phyloP scores from a whole-genome alignment of 2,797 vertebrate genomes.

The Cetoscarus ocellatus region DNA sequence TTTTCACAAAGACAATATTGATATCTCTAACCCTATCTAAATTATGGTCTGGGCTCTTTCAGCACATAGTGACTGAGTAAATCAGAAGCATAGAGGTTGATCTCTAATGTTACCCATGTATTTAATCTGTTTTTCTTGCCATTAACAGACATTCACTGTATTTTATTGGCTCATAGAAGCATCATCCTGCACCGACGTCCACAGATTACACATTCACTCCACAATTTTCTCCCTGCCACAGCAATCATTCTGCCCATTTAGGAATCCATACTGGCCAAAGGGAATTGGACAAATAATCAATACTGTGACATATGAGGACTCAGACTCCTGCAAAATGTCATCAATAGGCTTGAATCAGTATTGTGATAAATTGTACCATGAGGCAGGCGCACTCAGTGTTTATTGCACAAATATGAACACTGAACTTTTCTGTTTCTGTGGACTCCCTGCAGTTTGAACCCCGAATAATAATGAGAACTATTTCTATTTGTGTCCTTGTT shows the following conservation, averaged over 20 bases:
- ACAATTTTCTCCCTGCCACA: slow-evolving; percentile 32
- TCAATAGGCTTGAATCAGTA: slow-evolving; percentile 21
- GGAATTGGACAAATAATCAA: slow-evolving; percentile 48
- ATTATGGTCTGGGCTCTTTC: slow-evolving; percentile 33
- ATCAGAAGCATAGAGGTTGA: slow-evolving; percentile 2
- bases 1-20: slow-evolving; percentile 10
- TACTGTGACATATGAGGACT: slow-evolving; percentile 25
- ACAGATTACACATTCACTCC: slow-evolving; percentile 11
- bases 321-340: slow-evolving; percentile 15
- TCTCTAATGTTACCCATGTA: background rate
- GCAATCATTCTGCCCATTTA: slow-evolving; percentile 36
- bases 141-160: slow-evolving; percentile 10
- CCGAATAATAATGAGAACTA: background rate
- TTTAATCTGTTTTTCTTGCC: slow-evolving; percentile 14
- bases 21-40: background rate
- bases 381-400: background rate
- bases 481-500: background rate
- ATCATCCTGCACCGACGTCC: background rate
- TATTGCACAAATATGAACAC: slow-evolving; percentile 4
- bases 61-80: slow-evolving; percentile 18
- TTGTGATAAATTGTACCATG: slow-evolving; percentile 15
- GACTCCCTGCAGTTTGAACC: background rate
- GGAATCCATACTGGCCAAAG: slow-evolving; percentile 37
- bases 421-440: background rate
- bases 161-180: slow-evolving; percentile 7